Conservation (phyloP, 2,113 vertebrate species). For the Harpagus bidentatus region DNA sequence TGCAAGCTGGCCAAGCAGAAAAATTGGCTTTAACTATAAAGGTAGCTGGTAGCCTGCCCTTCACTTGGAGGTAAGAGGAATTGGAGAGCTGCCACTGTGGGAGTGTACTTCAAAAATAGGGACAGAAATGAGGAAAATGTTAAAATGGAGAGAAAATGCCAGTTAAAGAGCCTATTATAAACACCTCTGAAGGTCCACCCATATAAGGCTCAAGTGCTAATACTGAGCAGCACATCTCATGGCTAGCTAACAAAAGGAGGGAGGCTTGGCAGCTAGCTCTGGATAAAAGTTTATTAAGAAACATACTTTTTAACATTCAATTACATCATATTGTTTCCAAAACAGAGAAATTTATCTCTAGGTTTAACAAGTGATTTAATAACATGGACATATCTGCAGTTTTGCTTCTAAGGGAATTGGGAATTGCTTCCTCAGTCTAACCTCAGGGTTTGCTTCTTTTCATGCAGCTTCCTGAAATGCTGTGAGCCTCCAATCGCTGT, state of each 20-base stretch:
- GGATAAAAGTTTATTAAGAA: neutral
- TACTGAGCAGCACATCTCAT: neutral
- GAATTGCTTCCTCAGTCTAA: neutral
- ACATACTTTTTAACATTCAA: neutral
- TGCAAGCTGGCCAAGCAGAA: conserved; percentile 44
- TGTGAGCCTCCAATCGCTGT: fast-evolving
- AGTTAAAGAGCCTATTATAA: neutral
- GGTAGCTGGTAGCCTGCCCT: conserved; percentile 56
- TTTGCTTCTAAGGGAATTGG: neutral
- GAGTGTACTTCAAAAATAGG: conserved; percentile 19
- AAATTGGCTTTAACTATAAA: conserved; percentile 54
- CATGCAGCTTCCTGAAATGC: neutral
- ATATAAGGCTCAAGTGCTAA: neutral
- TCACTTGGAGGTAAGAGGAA: conserved; percentile 41
- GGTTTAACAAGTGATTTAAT: neutral
- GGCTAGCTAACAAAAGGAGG: neutral
- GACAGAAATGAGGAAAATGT: conserved; percentile 51
- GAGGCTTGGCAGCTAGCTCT: neutral
- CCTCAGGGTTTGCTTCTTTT: neutral
- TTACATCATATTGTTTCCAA: neutral
- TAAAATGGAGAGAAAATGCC: conserved; percentile 11
- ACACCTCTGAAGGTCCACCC: neutral
- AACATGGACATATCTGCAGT: neutral
- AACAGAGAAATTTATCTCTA: neutral
- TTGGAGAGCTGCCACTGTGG: conserved; percentile 29